A percentile compares a stretch with the other conserved stretches of the same genome.
These are phyloP conservation scores for Tinea pellionella DNA, from an alignment of 2,888 invertebrate species.

Conservation along the genomic window DNA sequence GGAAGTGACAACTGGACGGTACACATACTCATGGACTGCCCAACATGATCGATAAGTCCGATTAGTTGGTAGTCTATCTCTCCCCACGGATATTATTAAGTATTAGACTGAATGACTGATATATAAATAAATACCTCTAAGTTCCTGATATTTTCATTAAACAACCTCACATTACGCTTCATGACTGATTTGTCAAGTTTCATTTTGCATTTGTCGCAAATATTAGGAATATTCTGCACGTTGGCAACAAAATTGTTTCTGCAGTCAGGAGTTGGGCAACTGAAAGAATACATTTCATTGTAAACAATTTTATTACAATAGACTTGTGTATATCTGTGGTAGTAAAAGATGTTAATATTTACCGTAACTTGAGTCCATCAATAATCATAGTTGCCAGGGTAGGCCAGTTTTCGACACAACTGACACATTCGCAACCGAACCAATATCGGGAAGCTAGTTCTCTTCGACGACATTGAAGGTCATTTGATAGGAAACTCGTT, in stretches of 20 bases:
- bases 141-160: neutral
- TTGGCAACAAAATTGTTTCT: neutral
- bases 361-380: no score
- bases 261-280: neutral
- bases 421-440: slow-evolving; percentile 79
- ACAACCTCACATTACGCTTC: neutral
- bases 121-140: neutral
- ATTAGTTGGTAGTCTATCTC: no score
- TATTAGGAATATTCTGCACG: neutral
- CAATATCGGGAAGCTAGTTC: slow-evolving; percentile 79
- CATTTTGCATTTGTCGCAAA: neutral
- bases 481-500: slow-evolving; percentile 73
- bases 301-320: no score
- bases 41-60: no score
- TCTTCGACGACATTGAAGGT: slow-evolving; percentile 70
- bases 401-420: slow-evolving; percentile 84
- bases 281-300: no score
- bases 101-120: no score
- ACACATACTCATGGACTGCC: no score
- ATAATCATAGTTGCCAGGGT: slow-evolving; percentile 64
- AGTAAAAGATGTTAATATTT: no score
- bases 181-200: neutral
- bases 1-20: no score
- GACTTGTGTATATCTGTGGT: no score
- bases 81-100: no score